Conservation (phyloP, 1,140 invertebrate species). For the Calliphora vicina region DNA sequence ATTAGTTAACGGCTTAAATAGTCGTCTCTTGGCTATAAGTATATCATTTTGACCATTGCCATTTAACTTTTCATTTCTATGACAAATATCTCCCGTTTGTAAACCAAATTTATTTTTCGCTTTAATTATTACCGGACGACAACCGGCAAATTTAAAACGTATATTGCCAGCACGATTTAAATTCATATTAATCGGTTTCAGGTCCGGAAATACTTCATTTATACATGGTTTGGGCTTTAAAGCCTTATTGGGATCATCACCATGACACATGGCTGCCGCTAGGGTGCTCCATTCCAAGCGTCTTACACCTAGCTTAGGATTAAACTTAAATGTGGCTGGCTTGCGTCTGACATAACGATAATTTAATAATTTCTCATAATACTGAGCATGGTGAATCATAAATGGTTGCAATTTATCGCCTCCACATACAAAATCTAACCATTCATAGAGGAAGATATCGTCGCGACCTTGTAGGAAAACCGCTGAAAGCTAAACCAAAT, state of each 20-base stretch:
- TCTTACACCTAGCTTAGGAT: slow-evolving; percentile 52
- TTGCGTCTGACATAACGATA: not conserved
- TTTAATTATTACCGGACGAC: slow-evolving; percentile 54
- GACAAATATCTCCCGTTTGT: slow-evolving; percentile 36
- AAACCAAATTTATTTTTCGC: slow-evolving; percentile 41
- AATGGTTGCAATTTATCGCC: slow-evolving; percentile 54
- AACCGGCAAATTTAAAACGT: slow-evolving; percentile 59
- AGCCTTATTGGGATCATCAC: slow-evolving; percentile 57
- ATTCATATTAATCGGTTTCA: slow-evolving; percentile 51
- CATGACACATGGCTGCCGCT: slow-evolving; percentile 61
- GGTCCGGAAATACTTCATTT: slow-evolving; percentile 50
- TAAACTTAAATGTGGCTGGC: slow-evolving; percentile 43
- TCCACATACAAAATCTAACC: slow-evolving; percentile 56
- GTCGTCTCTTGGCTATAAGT: slow-evolving; percentile 54
- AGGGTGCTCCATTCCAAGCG: slow-evolving; percentile 57
- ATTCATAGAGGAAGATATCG: slow-evolving; percentile 60
- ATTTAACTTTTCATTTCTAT: slow-evolving; percentile 26
- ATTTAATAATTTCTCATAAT: slow-evolving; percentile 36
- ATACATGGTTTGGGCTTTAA: slow-evolving; percentile 53
- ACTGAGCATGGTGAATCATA: slow-evolving; percentile 49
- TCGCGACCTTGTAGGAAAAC: slow-evolving; percentile 51
- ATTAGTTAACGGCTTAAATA: slow-evolving; percentile 58
- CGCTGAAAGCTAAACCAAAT: slow-evolving; percentile 45
- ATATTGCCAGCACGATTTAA: slow-evolving; percentile 54
- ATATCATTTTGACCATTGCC: slow-evolving; percentile 48